Percentiles rank a stretch among this genome's conserved stretches.
These are phyloP conservation scores for Scaptomyza hsui DNA, from an alignment of 1,140 invertebrate genomes.

Conservation along the genomic window DNA sequence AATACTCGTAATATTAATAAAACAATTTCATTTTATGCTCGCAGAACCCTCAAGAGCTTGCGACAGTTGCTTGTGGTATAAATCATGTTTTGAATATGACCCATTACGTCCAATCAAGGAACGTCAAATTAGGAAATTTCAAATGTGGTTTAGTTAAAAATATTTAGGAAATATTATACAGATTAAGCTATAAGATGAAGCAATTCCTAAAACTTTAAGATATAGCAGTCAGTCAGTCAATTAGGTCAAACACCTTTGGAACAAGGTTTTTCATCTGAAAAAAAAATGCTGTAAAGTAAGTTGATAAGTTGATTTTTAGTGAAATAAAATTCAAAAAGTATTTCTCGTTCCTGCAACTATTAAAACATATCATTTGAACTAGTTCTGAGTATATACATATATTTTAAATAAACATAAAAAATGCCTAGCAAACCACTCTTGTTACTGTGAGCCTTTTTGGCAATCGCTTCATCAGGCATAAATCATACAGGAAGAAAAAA, in stretches of 20 bases:
- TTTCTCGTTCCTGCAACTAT: no score
- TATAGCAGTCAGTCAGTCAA: no score
- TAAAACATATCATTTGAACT: conserved; percentile 11
- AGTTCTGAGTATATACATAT: conserved; percentile 9
- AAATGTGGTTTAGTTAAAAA: background rate
- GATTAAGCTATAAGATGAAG: no score
- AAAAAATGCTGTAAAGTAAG: no score
- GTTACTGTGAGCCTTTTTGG: conserved; percentile 39
- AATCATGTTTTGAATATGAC: conserved; percentile 37
- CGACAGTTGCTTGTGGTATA: conserved; percentile 55
- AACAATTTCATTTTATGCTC: conserved; percentile 67
- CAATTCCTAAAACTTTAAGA: no score
- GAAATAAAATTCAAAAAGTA: no score
- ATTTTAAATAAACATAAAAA: conserved; percentile 20
- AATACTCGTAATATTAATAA: conserved; percentile 68
- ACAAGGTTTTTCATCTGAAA: no score
- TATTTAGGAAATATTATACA: no score
- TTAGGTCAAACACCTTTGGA: no score
- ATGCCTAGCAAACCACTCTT: background rate
- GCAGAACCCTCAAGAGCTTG: background rate
- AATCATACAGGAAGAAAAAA: conserved; percentile 46
- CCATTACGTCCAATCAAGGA: background rate
- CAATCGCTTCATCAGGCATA: conserved; percentile 62
- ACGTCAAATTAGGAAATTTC: background rate
- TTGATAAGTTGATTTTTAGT: no score